Evolutionary conservation across 2,888 invertebrate genomes (phyloP).

Genomic region (Drosophila fungiperda): DNA sequence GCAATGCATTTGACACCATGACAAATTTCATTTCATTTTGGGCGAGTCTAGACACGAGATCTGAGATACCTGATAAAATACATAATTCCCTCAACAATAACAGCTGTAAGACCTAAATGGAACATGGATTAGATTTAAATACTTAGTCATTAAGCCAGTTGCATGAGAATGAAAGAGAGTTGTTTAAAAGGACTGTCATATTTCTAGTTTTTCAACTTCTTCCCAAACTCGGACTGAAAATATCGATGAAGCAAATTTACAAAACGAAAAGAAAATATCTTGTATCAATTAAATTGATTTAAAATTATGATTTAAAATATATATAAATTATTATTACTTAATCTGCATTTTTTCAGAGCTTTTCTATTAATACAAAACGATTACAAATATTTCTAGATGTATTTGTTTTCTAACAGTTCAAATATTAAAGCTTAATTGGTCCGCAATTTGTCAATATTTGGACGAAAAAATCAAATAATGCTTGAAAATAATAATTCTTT

Average conservation of each 20-base stretch:
- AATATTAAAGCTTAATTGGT: not conserved
- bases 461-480: not conserved
- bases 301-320: not conserved
- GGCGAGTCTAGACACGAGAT: constrained; percentile 35
- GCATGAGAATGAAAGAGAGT: not conserved
- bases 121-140: constrained; percentile 8
- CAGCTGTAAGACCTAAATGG: constrained; percentile 14
- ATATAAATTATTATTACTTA: not conserved
- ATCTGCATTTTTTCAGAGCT: not conserved
- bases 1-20: constrained; percentile 48
- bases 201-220: not conserved
- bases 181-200: not conserved
- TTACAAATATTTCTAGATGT: not conserved
- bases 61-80: constrained; percentile 18
- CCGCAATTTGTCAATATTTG: not conserved
- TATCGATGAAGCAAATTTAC: not conserved
- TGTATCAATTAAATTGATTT: not conserved
- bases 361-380: too few species aligned
- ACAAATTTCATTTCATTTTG: constrained; percentile 28
- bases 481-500: not conserved
- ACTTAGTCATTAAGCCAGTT: constrained; percentile 45
- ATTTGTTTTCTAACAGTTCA: not conserved
- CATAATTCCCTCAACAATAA: constrained; percentile 19
- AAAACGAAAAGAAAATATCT: not conserved
- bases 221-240: not conserved